Evolutionary conservation across 2,797 vertebrate species (phyloP).

Genomic region (Oreochromis grahami): DNA sequence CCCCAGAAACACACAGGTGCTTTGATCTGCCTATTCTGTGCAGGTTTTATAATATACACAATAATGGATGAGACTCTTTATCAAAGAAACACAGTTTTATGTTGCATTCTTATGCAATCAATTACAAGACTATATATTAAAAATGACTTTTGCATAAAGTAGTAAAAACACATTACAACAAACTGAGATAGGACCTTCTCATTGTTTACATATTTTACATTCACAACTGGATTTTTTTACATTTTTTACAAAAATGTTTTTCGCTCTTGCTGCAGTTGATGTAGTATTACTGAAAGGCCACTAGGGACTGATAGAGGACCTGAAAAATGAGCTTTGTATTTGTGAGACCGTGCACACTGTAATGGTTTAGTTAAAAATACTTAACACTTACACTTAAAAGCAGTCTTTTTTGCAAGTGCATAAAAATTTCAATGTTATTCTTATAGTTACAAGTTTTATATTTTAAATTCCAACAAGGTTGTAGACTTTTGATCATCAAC

Average conservation of each 20-base stretch:
- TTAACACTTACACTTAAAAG: not conserved
- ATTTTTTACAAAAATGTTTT: not conserved
- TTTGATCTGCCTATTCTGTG: not conserved
- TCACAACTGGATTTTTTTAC: not conserved
- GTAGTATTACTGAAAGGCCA: slow-evolving; percentile 48
- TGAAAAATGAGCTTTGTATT: not conserved
- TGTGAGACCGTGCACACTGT: not conserved
- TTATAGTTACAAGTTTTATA: not conserved
- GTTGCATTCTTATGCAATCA: not conserved
- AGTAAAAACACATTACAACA: not conserved
- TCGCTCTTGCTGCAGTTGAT: not conserved
- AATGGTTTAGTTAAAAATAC: not conserved
- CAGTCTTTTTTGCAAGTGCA: not conserved
- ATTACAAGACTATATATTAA: not conserved
- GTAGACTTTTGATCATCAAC: not conserved
- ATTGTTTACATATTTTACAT: not conserved
- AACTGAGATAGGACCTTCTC: not conserved
- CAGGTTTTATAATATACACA: not conserved
- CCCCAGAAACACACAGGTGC: not conserved
- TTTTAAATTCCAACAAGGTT: not conserved
- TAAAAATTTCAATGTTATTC: rapidly evolving
- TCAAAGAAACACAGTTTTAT: not conserved
- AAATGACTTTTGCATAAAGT: not conserved
- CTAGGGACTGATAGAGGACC: slow-evolving; percentile 55
- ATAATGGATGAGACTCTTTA: not conserved